These are phyloP conservation scores for Oreochromis spilurus DNA, from an alignment of 2,113 vertebrate genomes.

Conservation along the genomic window DNA sequence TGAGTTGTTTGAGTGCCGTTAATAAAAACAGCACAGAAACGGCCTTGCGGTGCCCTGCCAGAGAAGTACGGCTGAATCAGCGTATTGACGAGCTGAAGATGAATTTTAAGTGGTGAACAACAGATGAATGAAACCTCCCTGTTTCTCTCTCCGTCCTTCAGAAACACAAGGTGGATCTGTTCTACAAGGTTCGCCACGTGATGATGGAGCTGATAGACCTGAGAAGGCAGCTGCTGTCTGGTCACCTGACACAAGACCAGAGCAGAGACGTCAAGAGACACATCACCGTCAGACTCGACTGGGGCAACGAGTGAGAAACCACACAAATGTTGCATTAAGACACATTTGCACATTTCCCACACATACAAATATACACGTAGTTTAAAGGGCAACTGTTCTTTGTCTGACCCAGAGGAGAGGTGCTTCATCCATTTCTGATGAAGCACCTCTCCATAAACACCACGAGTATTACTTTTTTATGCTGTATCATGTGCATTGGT, in stretches of 20 bases:
- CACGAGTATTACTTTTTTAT: accelerated
- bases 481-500: accelerated
- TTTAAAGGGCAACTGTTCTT: background rate
- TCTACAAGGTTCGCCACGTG: slow-evolving; percentile 97
- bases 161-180: slow-evolving; percentile 97
- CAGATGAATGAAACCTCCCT: background rate
- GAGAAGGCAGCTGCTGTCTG: slow-evolving; percentile 88
- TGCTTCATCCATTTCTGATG: background rate
- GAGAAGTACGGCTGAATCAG: background rate
- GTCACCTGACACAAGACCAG: slow-evolving; percentile 95
- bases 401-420: background rate
- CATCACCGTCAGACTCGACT: slow-evolving; percentile 93
- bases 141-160: slow-evolving; percentile 39
- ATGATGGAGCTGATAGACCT: slow-evolving; percentile 98
- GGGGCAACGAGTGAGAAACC: slow-evolving; percentile 94
- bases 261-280: slow-evolving; percentile 93
- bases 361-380: background rate
- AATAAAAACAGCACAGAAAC: background rate
- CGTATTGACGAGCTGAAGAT: background rate
- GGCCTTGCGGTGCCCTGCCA: background rate
- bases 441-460: background rate
- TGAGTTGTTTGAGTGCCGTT: background rate
- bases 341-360: background rate
- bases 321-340: background rate
- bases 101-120: background rate